Evolutionary conservation across 2,797 vertebrate species (phyloP).

Genomic region (Fistularia tabacaria): DNA sequence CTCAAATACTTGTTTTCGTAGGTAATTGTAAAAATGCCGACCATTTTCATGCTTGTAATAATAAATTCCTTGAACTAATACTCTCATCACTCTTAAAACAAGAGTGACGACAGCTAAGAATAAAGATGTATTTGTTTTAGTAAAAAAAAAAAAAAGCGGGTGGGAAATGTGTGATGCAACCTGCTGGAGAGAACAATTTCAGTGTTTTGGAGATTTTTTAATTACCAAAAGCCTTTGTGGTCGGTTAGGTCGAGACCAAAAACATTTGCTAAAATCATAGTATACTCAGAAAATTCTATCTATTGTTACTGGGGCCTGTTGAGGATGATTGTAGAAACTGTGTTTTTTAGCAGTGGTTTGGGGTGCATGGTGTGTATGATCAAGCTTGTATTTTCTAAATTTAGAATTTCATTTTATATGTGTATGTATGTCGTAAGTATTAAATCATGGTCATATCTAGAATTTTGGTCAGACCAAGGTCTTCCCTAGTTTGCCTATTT

Average conservation of each 20-base stretch:
- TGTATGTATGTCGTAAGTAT: no score
- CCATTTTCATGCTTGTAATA: conserved; percentile 73
- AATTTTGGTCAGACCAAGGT: no score
- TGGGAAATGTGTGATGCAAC: conserved; percentile 13
- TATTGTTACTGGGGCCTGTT: no score
- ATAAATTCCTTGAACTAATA: conserved; percentile 74
- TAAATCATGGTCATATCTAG: no score
- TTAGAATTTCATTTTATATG: no score
- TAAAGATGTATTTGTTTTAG: conserved; percentile 65
- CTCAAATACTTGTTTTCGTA: conserved; percentile 69
- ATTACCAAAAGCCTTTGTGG: conserved; percentile 41
- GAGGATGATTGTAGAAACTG: no score
- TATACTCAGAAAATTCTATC: no score
- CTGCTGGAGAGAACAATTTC: conserved; percentile 47
- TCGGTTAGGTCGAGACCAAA: conserved; percentile 12
- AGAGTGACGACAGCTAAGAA: conserved; percentile 55
- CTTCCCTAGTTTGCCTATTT: no score
- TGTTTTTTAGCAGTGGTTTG: no score
- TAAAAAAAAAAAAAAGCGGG: not conserved
- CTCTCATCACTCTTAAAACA: conserved; percentile 64
- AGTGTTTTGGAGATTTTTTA: conserved; percentile 41
- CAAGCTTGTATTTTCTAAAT: no score
- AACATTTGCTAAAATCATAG: not conserved
- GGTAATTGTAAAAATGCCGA: conserved; percentile 72
- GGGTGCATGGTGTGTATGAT: no score